These are phyloP conservation scores for Leuciscus waleckii DNA, from an alignment of 2,797 vertebrate species.

Conservation along the genomic window DNA sequence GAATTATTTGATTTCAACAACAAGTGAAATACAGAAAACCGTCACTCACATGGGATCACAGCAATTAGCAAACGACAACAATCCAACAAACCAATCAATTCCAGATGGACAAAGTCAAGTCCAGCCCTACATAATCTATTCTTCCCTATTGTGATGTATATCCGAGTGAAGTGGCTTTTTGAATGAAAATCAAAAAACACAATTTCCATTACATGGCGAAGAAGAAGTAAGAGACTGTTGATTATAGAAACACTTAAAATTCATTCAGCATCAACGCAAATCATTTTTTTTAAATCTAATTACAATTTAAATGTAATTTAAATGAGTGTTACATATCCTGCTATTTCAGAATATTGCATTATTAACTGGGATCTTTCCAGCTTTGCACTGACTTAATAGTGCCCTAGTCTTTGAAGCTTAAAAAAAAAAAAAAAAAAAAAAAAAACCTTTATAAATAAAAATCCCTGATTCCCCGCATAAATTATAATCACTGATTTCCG, in stretches of 20 bases:
- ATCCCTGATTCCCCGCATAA: too few relatives aligned
- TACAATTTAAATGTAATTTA: background rate
- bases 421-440: too few relatives aligned
- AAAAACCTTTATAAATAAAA: too few relatives aligned
- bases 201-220: background rate
- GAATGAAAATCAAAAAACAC: too few relatives aligned
- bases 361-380: too few relatives aligned
- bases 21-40: background rate
- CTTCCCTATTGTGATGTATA: too few relatives aligned
- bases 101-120: background rate
- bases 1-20: background rate
- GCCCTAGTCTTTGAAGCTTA: too few relatives aligned
- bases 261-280: background rate
- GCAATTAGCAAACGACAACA: background rate
- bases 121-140: background rate
- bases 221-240: background rate
- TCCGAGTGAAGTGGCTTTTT: too few relatives aligned
- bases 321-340: background rate
- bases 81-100: background rate
- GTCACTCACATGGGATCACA: slow-evolving; percentile 3
- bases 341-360: background rate
- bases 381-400: too few relatives aligned
- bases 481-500: too few relatives aligned
- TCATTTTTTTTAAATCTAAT: background rate
- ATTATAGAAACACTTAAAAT: background rate